Percentiles rank a stretch among this genome's conserved stretches.
These are phyloP conservation scores for Rhinophrynus dorsalis DNA, from an alignment of 2,797 vertebrate species.

Conservation along the genomic window DNA sequence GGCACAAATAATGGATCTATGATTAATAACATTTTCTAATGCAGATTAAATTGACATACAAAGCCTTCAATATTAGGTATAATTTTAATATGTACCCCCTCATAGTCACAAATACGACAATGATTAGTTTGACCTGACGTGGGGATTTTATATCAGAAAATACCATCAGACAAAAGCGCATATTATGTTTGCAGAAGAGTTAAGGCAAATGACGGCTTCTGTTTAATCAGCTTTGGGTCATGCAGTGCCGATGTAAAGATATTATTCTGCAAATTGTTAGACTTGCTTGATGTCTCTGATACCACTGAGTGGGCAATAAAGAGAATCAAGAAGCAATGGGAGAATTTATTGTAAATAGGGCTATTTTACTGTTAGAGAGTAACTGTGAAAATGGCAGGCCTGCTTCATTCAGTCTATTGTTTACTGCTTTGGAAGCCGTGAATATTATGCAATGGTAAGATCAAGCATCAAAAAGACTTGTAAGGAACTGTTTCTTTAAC, in stretches of 20 bases:
- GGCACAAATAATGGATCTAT: no score
- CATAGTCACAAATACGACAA: neutral
- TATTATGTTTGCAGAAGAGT: constrained; percentile 21
- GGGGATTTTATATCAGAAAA: constrained; percentile 23
- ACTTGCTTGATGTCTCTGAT: neutral
- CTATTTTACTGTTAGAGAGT: neutral
- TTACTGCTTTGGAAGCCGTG: neutral
- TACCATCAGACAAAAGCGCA: neutral
- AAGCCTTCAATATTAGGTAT: no score
- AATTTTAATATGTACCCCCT: constrained; percentile 1
- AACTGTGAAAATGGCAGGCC: constrained; percentile 33
- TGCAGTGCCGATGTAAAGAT: neutral
- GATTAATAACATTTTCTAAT: no score
- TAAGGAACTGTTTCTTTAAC: no score
- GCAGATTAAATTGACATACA: no score
- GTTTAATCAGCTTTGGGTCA: constrained; percentile 38
- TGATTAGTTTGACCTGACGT: constrained; percentile 4
- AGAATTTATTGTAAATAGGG: constrained; percentile 14
- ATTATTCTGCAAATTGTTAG: constrained; percentile 21
- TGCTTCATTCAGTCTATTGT: neutral
- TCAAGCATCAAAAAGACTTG: no score
- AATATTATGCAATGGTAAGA: neutral
- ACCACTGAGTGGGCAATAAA: constrained; percentile 21
- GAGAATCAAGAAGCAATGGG: neutral
- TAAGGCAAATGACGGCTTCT: constrained; percentile 33